phyloP scores from a whole-genome alignment of 2,113 vertebrate genomes.

The Excalfactoria chinensis region DNA sequence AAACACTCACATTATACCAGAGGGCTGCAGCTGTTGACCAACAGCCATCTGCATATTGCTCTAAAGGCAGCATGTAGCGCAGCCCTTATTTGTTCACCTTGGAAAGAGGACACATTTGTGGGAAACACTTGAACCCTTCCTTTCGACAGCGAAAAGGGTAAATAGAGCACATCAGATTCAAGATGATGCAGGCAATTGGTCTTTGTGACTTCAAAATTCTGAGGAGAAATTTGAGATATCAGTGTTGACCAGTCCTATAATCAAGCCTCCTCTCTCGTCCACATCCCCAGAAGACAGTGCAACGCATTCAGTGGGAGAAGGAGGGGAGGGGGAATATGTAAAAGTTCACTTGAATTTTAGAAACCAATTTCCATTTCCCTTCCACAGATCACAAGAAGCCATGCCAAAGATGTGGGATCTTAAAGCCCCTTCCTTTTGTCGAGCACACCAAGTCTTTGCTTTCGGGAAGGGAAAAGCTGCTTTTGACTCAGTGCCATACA shows the following conservation, averaged over 20 bases:
- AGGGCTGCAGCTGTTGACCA: conserved; percentile 56
- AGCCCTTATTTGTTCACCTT: not conserved
- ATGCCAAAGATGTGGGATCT: not conserved
- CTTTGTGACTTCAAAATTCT: not conserved
- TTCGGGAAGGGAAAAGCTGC: not conserved
- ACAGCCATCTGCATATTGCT: not conserved
- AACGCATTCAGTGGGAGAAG: not conserved
- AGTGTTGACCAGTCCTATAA: not conserved
- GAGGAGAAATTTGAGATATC: not conserved
- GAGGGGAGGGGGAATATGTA: accelerated
- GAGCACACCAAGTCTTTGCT: not conserved
- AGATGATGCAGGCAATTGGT: not conserved
- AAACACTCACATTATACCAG: not conserved
- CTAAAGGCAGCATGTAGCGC: not conserved
- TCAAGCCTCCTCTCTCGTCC: not conserved
- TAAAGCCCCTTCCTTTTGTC: not conserved
- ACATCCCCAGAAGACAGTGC: not conserved
- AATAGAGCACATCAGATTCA: not conserved
- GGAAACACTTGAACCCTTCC: not conserved
- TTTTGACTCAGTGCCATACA: not conserved
- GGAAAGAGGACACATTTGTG: not conserved
- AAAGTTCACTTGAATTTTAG: not conserved
- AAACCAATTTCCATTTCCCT: not conserved
- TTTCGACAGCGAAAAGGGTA: not conserved
- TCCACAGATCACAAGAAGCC: not conserved